Conservation (phyloP, 2,888 invertebrate species). For the Seladonia tumulorum region DNA sequence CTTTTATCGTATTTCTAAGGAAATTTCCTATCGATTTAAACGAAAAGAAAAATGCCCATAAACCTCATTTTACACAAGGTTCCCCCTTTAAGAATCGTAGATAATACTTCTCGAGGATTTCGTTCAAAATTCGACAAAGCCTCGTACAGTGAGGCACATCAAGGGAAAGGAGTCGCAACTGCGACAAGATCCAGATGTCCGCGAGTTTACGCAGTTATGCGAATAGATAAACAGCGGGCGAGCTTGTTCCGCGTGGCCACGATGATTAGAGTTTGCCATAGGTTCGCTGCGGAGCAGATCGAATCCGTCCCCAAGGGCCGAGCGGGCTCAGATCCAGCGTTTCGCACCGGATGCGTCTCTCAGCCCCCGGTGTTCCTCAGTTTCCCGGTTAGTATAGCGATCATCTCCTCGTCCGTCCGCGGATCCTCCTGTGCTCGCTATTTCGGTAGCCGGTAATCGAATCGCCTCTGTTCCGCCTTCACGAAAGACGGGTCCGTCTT, state of each 20-base stretch:
- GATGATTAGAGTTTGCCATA: constrained; percentile 72
- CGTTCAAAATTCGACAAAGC: neutral
- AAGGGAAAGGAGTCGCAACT: neutral
- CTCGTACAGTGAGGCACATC: neutral
- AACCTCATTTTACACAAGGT: no score
- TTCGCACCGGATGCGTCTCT: constrained; percentile 30
- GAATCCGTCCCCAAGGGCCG: neutral
- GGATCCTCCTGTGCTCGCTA: constrained; percentile 18
- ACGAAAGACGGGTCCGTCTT: neutral
- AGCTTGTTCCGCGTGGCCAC: constrained; percentile 33
- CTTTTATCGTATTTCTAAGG: no score
- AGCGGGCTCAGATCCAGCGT: neutral
- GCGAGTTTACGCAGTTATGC: constrained; percentile 63
- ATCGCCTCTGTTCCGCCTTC: neutral
- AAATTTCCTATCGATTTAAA: no score
- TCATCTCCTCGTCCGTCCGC: constrained; percentile 16
- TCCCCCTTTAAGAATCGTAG: neutral
- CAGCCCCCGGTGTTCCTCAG: neutral
- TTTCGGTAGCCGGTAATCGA: constrained; percentile 19
- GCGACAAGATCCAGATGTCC: constrained; percentile 10
- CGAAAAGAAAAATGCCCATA: no score
- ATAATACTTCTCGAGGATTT: neutral
- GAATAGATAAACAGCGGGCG: constrained; percentile 63
- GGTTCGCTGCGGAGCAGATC: constrained; percentile 51
- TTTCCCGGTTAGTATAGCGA: constrained; percentile 7